A percentile compares a stretch with the other conserved stretches of the same genome.
phyloP scores from a whole-genome alignment of 2,797 vertebrate genomes.

The Syncerus caffer region DNA sequence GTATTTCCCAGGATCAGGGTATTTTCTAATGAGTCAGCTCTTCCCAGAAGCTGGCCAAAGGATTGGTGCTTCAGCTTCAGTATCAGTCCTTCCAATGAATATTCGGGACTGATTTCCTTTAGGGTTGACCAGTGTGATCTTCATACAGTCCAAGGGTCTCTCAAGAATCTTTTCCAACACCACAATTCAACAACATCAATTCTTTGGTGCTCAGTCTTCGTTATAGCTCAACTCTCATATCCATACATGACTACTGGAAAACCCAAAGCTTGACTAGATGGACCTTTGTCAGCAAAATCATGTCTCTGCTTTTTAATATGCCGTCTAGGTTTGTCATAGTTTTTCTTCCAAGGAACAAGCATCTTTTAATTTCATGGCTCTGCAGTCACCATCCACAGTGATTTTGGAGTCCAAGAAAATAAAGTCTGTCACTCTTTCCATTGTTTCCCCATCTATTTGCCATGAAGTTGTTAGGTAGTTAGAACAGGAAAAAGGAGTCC shows the following conservation, averaged over 20 bases:
- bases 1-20: background rate
- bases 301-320: background rate
- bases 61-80: background rate
- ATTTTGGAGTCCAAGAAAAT: background rate
- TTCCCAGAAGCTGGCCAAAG: background rate
- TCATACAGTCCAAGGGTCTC: background rate
- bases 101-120: background rate
- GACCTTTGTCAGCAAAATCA: background rate
- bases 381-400: background rate
- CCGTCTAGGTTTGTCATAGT: background rate
- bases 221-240: background rate
- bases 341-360: background rate
- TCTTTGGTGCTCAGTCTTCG: background rate
- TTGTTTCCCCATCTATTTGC: background rate
- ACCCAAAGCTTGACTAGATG: background rate
- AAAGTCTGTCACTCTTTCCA: background rate
- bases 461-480: background rate
- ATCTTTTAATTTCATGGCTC: background rate
- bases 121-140: background rate
- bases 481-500: background rate
- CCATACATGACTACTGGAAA: background rate
- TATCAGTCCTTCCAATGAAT: background rate
- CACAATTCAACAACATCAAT: background rate
- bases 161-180: background rate
- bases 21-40: background rate